These are phyloP conservation scores for Teinopalpus imperialis DNA, from an alignment of 2,888 invertebrate genomes.

Conservation along the genomic window DNA sequence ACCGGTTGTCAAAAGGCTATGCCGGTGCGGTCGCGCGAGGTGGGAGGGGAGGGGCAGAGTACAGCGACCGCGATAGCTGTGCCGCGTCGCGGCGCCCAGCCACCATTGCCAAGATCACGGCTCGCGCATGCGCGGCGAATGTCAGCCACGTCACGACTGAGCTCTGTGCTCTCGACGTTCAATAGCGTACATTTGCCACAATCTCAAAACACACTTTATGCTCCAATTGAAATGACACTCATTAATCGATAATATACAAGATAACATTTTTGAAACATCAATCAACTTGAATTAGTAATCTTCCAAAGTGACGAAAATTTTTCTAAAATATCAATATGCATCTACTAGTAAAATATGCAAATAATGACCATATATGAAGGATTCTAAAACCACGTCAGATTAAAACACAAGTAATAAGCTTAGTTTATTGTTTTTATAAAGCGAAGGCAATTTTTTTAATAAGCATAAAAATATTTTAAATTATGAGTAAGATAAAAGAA, in stretches of 20 bases:
- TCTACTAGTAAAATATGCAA: no score
- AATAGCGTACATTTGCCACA: constrained; percentile 31
- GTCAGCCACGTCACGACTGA: constrained; percentile 80
- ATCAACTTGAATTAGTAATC: no score
- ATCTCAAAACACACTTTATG: constrained; percentile 27
- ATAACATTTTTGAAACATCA: constrained; percentile 8
- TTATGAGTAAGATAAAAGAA: not conserved
- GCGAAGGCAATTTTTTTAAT: no score
- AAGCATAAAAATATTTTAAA: no score
- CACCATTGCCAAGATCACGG: constrained; percentile 85
- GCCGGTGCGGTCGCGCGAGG: constrained; percentile 38
- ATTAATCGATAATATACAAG: no score
- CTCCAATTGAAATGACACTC: not conserved
- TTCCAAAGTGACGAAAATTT: no score
- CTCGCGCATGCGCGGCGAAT: constrained; percentile 76
- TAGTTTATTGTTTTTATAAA: no score
- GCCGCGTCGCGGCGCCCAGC: constrained; percentile 64
- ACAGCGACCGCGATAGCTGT: constrained; percentile 74
- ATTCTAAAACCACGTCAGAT: no score
- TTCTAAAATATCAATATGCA: no score
- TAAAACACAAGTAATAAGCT: no score
- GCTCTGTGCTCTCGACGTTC: constrained; percentile 56
- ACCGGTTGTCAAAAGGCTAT: constrained; percentile 78
- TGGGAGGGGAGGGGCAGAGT: constrained; percentile 52
- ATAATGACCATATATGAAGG: no score